These are phyloP conservation scores for Rana temporaria DNA, from an alignment of 2,113 vertebrate species.

Conservation along the genomic window DNA sequence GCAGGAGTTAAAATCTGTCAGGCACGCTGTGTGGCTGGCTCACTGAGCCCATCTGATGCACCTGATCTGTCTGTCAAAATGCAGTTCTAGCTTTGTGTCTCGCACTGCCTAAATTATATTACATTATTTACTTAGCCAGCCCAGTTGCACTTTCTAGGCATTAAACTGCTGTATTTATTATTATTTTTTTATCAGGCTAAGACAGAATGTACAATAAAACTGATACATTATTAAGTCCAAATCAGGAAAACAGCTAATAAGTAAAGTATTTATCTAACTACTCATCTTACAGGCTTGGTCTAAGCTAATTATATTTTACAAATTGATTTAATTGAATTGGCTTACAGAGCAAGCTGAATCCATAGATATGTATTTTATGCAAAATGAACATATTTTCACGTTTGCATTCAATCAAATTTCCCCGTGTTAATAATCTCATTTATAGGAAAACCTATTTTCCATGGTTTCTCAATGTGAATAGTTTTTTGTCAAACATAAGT, in stretches of 20 bases:
- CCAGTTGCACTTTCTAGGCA: background rate
- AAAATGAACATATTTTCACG: conserved; percentile 21
- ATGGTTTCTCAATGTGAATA: conserved; percentile 20
- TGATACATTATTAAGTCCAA: conserved; percentile 20
- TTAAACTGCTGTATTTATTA: conserved; percentile 7
- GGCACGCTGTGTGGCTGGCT: too few relatives aligned
- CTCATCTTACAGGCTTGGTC: conserved; percentile 18
- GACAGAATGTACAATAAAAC: conserved; percentile 11
- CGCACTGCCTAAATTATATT: too few relatives aligned
- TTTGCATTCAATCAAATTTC: conserved; percentile 42
- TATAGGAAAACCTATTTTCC: conserved; percentile 41
- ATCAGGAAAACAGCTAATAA: conserved; percentile 28
- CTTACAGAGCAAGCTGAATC: conserved; percentile 19
- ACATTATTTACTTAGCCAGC: too few relatives aligned
- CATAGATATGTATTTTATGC: conserved; percentile 29
- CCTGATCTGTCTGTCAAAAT: too few relatives aligned
- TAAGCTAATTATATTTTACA: conserved; percentile 45
- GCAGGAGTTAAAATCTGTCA: too few relatives aligned
- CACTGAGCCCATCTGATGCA: too few relatives aligned
- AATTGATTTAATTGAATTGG: conserved; percentile 33
- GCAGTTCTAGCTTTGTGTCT: too few relatives aligned
- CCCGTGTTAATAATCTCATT: conserved; percentile 42
- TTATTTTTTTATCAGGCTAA: conserved; percentile 16
- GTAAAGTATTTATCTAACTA: conserved; percentile 35
- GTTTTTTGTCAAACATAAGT: background rate